These are phyloP conservation scores for Xestia xanthographa DNA, from an alignment of 2,888 invertebrate genomes.

Conservation along the genomic window DNA sequence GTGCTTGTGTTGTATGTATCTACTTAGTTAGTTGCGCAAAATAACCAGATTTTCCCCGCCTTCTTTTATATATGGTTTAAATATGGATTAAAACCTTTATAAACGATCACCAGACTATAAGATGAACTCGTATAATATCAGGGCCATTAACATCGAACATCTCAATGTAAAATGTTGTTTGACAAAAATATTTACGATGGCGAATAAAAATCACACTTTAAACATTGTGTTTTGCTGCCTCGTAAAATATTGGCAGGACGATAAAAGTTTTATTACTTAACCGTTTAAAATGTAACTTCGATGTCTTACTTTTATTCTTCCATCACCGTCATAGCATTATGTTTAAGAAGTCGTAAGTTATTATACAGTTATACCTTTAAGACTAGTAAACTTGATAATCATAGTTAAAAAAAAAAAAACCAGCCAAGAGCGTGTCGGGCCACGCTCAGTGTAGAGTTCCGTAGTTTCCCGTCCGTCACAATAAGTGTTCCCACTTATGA, in stretches of 20 bases:
- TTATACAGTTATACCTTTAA: too few species aligned
- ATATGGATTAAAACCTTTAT: not conserved
- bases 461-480: too few species aligned
- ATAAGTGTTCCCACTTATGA: too few species aligned
- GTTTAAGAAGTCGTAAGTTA: not conserved
- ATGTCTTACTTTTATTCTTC: not conserved
- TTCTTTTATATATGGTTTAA: not conserved
- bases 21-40: not conserved
- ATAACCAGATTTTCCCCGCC: not conserved
- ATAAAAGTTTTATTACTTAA: conserved; percentile 52
- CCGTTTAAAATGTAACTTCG: not conserved
- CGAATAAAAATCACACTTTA: conserved; percentile 56
- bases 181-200: conserved; percentile 47
- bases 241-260: conserved; percentile 46
- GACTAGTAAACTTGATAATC: not conserved
- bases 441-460: too few species aligned
- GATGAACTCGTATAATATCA: not conserved
- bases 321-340: not conserved
- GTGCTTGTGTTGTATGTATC: not conserved
- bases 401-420: too few species aligned
- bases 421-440: too few species aligned
- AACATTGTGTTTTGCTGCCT: conserved; percentile 28
- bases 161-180: conserved; percentile 12
- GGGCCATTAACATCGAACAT: not conserved
- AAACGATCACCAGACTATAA: not conserved